phyloP scores from a whole-genome alignment of 2,888 invertebrate genomes.

The Lepidocyrtinus sp. region DNA sequence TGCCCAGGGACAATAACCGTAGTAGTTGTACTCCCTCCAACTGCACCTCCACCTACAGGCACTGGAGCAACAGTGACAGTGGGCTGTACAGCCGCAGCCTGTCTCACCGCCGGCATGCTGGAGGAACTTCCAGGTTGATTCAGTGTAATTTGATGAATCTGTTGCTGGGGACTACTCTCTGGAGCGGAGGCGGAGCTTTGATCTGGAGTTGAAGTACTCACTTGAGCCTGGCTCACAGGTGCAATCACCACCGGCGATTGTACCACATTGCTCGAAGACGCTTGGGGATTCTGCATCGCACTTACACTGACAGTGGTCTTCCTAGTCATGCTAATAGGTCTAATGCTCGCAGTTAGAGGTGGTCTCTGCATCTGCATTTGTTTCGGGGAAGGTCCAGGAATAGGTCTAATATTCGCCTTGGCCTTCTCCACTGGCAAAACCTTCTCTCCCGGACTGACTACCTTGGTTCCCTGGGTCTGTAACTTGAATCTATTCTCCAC shows the following conservation, averaged over 20 bases:
- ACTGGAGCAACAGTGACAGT: slow-evolving; percentile 62
- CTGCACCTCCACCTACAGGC: slow-evolving; percentile 39
- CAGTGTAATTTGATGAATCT: slow-evolving; percentile 49
- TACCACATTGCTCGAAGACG: slow-evolving; percentile 44
- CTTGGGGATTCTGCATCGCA: slow-evolving; percentile 57
- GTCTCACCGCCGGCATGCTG: slow-evolving; percentile 34
- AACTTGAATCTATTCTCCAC: slow-evolving; percentile 71
- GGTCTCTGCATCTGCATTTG: slow-evolving; percentile 55
- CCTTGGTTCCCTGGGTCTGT: slow-evolving; percentile 63
- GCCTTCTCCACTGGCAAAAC: slow-evolving; percentile 73
- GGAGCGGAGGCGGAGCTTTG: slow-evolving; percentile 61
- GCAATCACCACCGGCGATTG: slow-evolving; percentile 59
- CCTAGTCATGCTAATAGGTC: slow-evolving; percentile 85
- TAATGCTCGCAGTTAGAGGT: slow-evolving; percentile 89
- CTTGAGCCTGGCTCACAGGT: slow-evolving; percentile 69
- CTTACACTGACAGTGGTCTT: slow-evolving; percentile 56
- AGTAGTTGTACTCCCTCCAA: slow-evolving; percentile 40
- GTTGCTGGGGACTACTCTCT: slow-evolving; percentile 55
- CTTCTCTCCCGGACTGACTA: slow-evolving; percentile 53
- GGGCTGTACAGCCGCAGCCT: slow-evolving; percentile 53
- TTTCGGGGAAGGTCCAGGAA: slow-evolving; percentile 79
- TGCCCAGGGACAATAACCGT: too few species aligned
- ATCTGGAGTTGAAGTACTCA: slow-evolving; percentile 68
- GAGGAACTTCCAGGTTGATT: slow-evolving; percentile 22
- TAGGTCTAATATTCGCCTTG: slow-evolving; percentile 95